Evolutionary conservation across 2,888 invertebrate species (phyloP), one percentile per base, ranked within the genome.

Genomic region (Orthosia cruda): DNA sequence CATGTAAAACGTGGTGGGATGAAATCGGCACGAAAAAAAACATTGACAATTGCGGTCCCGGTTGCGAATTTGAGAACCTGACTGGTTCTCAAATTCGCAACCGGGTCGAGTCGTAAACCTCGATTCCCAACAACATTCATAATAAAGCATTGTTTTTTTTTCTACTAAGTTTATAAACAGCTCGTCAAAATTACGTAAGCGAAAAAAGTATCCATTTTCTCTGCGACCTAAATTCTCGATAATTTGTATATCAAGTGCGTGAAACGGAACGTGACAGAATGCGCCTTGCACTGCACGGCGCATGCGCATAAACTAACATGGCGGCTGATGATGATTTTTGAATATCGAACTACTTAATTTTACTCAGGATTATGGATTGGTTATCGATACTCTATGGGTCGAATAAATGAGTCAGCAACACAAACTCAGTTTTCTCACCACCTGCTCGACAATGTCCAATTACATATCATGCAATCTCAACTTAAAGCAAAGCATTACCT

Each of bases 201-300:
- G 18, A 55, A 73, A 77, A 74, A 52, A 13, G 11, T 40, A 5
- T 26, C 52, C 7, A 81, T 72, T 84, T 83, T 77, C 59, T 76
- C 69, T 50, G 26, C 61, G 84, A 75, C 76, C 77, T 67, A 64
- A 55, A 83, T 85, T 77, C 80, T 68, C 40, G 12, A 67, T 74
- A 67, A 52, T 63, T 71, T 71, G 63, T 80, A 75, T 77, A 77
- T 80, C 71, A 62, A 69, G 59, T 61, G 69, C 75, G 83, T 76
- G 71, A 76, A 83, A 68, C 86, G 78, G 71, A 80, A 76, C 85
- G 85, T 85, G 86, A 86, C 74, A 74, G 77, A 86, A 85, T 86
- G 80, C 77, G 72, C 58, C 61, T 61, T 54, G 52, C 40, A 40
- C 40, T 74, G 75, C 80, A 64, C 32, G 1, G 64, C 69, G 75